These are phyloP conservation scores for Misgurnus anguillicaudatus DNA, from an alignment of 2,113 vertebrate species.

Conservation along the genomic window DNA sequence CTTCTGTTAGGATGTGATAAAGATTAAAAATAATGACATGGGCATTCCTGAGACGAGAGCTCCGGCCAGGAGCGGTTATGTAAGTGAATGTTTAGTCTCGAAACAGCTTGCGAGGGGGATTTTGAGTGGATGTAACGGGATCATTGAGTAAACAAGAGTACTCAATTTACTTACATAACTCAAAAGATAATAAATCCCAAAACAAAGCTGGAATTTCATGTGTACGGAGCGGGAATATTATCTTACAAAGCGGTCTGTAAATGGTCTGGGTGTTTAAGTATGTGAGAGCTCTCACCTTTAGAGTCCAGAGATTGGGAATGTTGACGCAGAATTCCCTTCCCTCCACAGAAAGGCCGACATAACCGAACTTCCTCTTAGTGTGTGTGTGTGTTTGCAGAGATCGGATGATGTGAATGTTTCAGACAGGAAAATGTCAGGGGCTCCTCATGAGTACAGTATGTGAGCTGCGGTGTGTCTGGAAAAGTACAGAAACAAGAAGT, in stretches of 20 bases:
- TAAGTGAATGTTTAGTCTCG: neutral
- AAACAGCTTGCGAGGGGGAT: neutral
- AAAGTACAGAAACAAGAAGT: neutral
- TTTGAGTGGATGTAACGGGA: neutral
- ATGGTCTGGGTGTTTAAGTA: too few relatives aligned
- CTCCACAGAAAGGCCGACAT: neutral
- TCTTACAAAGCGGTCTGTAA: neutral
- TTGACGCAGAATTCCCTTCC: neutral
- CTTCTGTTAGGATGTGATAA: neutral
- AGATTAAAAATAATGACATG: too few relatives aligned
- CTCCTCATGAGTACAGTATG: neutral
- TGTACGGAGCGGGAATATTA: neutral
- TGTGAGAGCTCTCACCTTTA: too few relatives aligned
- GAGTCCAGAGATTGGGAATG: neutral
- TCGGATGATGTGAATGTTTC: neutral
- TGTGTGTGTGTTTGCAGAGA: too few relatives aligned
- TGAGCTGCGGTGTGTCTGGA: neutral
- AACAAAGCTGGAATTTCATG: slow-evolving; percentile 1
- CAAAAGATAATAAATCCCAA: slow-evolving; percentile 5
- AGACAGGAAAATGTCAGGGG: neutral
- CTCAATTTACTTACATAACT: neutral
- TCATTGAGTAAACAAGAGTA: neutral
- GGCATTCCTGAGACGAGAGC: too few relatives aligned
- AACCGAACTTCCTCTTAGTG: neutral
- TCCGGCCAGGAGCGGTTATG: neutral